A percentile compares a stretch with the other conserved stretches of the same genome.
phyloP scores from a whole-genome alignment of 2,797 vertebrate species.

The Phrynocephalus forsythii region DNA sequence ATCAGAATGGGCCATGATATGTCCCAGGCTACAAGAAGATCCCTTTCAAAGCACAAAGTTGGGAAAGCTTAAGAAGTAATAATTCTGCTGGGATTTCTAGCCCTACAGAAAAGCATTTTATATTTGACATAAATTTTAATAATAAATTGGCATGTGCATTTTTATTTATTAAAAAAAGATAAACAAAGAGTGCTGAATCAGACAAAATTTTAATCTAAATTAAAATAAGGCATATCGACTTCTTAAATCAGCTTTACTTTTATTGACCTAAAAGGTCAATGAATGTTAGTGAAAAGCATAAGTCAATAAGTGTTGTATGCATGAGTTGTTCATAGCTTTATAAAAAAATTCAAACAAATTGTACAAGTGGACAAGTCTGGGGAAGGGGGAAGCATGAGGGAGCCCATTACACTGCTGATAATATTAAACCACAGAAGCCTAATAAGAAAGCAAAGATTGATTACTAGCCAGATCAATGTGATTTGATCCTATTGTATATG shows the following conservation, averaged over 20 bases:
- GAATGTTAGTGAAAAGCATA: slow-evolving; percentile 76
- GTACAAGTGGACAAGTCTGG: slow-evolving; percentile 65
- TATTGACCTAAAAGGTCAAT: slow-evolving; percentile 78
- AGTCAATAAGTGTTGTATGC: slow-evolving; percentile 76
- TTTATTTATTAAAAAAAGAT: slow-evolving; percentile 54
- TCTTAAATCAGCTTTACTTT: slow-evolving; percentile 77
- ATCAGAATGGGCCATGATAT: slow-evolving; percentile 56
- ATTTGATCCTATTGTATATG: slow-evolving; percentile 47
- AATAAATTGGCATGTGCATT: slow-evolving; percentile 59
- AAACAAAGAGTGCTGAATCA: slow-evolving; percentile 70
- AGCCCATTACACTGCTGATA: slow-evolving; percentile 68
- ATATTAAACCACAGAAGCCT: slow-evolving; percentile 59
- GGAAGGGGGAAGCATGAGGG: slow-evolving; percentile 64
- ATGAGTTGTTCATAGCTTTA: slow-evolving; percentile 76
- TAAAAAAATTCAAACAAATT: slow-evolving; percentile 77
- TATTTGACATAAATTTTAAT: slow-evolving; percentile 64
- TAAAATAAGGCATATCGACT: slow-evolving; percentile 78
- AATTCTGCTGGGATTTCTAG: slow-evolving; percentile 43
- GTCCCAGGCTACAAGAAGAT: slow-evolving; percentile 55
- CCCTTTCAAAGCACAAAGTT: slow-evolving; percentile 58
- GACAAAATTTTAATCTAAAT: slow-evolving; percentile 74
- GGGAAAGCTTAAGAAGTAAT: slow-evolving; percentile 47
- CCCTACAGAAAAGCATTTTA: slow-evolving; percentile 56
- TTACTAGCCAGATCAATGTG: slow-evolving; percentile 59
- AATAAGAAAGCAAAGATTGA: slow-evolving; percentile 65